phyloP scores from a whole-genome alignment of 2,888 invertebrate species.

The Scaptomyza polygonia region DNA sequence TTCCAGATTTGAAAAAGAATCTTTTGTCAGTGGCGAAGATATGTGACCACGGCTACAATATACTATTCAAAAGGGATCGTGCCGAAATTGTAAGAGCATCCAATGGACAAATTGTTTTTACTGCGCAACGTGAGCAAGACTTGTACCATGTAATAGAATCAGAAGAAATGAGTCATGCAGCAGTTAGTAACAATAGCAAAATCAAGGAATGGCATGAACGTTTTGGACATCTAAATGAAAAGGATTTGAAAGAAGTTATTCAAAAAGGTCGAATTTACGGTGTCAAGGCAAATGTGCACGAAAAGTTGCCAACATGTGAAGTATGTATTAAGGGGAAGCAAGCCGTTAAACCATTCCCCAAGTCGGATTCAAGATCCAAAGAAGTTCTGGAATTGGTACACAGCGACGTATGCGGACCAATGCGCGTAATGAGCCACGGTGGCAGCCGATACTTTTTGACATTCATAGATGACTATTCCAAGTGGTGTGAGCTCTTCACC shows the following conservation, averaged over 20 bases:
- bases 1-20: not conserved
- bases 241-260: not conserved
- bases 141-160: not conserved
- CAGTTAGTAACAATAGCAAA: not conserved
- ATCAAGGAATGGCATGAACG: not conserved
- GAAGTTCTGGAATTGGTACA: conserved; percentile 2
- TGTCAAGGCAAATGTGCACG: not conserved
- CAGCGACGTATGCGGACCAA: conserved; percentile 14
- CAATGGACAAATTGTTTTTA: not conserved
- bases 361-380: not conserved
- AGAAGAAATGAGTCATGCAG: conserved; percentile 1
- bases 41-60: not conserved
- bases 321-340: conserved; percentile 8
- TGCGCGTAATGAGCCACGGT: conserved; percentile 1
- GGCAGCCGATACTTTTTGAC: conserved; percentile 26
- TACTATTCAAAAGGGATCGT: not conserved
- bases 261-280: conserved; percentile 1
- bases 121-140: not conserved
- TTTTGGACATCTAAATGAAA: not conserved
- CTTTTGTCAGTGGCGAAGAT: not conserved
- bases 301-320: not conserved
- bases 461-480: conserved; percentile 22
- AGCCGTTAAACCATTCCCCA: conserved; percentile 1
- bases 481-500: conserved; percentile 41
- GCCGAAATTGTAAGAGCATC: not conserved